phyloP scores from a whole-genome alignment of 2,113 vertebrate genomes.

The Orientallactaga bullata region DNA sequence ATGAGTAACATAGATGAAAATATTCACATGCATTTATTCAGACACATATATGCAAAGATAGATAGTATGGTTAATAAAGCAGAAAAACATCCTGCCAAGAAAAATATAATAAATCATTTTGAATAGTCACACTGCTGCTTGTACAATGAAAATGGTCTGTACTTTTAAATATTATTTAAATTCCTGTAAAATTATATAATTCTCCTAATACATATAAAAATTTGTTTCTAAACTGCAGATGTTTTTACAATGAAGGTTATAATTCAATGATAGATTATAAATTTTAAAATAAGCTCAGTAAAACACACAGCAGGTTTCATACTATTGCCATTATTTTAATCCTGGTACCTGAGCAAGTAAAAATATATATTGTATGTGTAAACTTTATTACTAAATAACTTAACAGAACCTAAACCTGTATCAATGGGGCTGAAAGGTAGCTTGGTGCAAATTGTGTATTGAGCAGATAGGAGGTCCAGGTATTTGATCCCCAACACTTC shows the following conservation, averaged over 20 bases:
- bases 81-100: neutral
- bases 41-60: neutral
- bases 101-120: neutral
- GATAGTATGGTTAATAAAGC: neutral
- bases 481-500: neutral
- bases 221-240: neutral
- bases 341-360: neutral
- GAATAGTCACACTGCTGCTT: neutral
- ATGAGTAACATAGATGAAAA: neutral
- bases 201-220: neutral
- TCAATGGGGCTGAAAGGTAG: too few species aligned
- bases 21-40: neutral
- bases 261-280: conserved; percentile 10
- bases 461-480: neutral
- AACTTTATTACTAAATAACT: neutral
- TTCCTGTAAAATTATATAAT: conserved; percentile 1
- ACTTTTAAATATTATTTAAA: conserved; percentile 16
- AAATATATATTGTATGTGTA: neutral
- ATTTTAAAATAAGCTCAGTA: conserved; percentile 8
- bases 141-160: conserved; percentile 31
- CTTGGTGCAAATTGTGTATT: neutral
- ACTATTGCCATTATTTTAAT: neutral
- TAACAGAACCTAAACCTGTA: neutral
- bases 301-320: neutral
- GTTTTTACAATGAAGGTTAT: conserved; percentile 12